Conservation (phyloP, 1,140 invertebrate genomes). For the Ostrea denselamellosa region DNA sequence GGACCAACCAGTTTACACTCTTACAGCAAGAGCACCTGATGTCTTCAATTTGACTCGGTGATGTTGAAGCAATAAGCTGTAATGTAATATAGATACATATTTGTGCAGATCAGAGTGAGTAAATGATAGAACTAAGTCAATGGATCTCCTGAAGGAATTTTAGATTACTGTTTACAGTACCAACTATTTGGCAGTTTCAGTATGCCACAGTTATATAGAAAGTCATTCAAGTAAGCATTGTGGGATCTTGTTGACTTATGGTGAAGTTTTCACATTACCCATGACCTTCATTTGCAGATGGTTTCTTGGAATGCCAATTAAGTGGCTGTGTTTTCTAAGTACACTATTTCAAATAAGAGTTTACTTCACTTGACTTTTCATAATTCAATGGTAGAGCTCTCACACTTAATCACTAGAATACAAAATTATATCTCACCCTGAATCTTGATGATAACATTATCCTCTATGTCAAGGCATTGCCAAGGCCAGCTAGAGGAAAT, state of each 20-base stretch:
- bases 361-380: not conserved
- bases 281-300: not conserved
- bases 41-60: too few relatives aligned
- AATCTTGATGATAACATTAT: not conserved
- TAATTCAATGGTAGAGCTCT: not conserved
- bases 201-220: too few relatives aligned
- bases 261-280: not conserved
- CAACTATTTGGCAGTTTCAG: too few relatives aligned
- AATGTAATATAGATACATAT: too few relatives aligned
- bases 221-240: not conserved
- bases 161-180: too few relatives aligned
- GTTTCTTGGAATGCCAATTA: not conserved
- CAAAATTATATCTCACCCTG: not conserved
- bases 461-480: conserved; percentile 19
- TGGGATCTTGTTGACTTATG: not conserved
- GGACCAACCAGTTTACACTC: too few relatives aligned
- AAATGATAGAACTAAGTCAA: too few relatives aligned
- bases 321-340: not conserved
- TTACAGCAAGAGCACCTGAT: too few relatives aligned
- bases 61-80: too few relatives aligned
- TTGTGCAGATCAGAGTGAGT: too few relatives aligned
- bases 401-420: not conserved
- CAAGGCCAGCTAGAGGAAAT: not conserved
- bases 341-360: not conserved
- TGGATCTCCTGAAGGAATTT: too few relatives aligned